Evolutionary conservation across 2,888 invertebrate species (phyloP), one percentile per base, ranked within the genome.

Genomic region (Drosophila macrospina): DNA sequence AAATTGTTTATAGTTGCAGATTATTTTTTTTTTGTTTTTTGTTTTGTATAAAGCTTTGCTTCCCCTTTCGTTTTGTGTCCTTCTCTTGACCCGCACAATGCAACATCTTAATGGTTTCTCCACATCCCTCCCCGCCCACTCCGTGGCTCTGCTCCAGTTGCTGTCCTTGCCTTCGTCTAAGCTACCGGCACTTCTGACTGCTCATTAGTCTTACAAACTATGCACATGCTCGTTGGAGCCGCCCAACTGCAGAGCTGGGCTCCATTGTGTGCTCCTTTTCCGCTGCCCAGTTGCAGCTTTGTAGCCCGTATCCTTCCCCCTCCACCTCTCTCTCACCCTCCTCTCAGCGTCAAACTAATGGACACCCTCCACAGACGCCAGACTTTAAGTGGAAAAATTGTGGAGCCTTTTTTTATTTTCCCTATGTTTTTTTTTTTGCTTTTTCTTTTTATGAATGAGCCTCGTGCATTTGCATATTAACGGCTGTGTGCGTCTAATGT

Each of bases 401-500:
- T 36, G 60, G 55, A 47, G 34, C 34, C 36, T 37, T 37, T 37
- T 26, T 39, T n/a, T 34, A 2, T n/a, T 24, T 8, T 30, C 8
- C 28, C 41, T 10, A 61, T 20, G 20, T 3, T 20, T 71, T 65
- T 65, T 32, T 44, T 30, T 37, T 54, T 37, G 55, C 45, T 45
- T 36, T 16, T 44, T 10, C 60, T 44, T 74, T 70, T 75, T 70
- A 78, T 76, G 82, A 82, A 80, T 85, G 75, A 72, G 69, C 64
- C 60, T 52, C 67, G 48, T 79, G 80, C 86, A 83, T 83, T 83
- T 83, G 83, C 83, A 83, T 87, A 87, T 87, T 87, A 84, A 85
- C 85, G 85, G 83, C 87, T 74, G 20, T 84, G 86, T 87, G 82
- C 86, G 82, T 82, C 83, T 84, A 85, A 84, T 84, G 87, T 84